Evolutionary conservation across 2,113 vertebrate genomes (phyloP).

Genomic region (Meriones unguiculatus): DNA sequence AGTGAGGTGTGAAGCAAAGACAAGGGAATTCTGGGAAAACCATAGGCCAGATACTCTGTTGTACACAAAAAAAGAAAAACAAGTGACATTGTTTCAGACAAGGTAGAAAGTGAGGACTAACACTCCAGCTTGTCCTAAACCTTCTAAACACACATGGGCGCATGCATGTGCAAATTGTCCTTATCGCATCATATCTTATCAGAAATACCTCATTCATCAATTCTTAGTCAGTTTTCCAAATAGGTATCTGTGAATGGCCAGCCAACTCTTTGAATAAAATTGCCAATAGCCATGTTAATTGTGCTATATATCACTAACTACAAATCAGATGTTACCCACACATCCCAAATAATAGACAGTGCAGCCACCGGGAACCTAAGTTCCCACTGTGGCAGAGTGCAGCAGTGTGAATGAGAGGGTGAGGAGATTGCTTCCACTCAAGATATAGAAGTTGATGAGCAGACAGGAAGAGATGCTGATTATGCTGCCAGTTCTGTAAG

Average conservation of each 20-base stretch:
- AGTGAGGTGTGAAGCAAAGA: background rate
- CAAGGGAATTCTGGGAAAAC: background rate
- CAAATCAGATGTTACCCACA: constrained; percentile 9
- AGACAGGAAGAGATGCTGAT: background rate
- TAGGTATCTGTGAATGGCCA: background rate
- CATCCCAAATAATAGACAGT: background rate
- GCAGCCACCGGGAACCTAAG: background rate
- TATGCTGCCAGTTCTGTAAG: constrained; percentile 5
- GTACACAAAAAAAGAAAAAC: background rate
- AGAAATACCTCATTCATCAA: background rate
- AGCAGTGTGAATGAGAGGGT: background rate
- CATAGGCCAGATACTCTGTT: background rate
- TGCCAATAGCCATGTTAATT: background rate
- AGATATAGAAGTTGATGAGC: background rate
- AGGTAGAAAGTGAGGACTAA: background rate
- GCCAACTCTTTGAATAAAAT: background rate
- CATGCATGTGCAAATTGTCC: background rate
- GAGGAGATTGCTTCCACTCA: background rate
- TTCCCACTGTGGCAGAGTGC: background rate
- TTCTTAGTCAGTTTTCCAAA: background rate
- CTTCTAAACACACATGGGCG: background rate
- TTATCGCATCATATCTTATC: background rate
- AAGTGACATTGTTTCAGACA: background rate
- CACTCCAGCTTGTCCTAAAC: background rate
- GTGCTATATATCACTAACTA: background rate